Percentiles rank a stretch among this genome's conserved stretches.
These are phyloP conservation scores for Chaenogobius annularis DNA, from an alignment of 2,113 vertebrate genomes.

Conservation along the genomic window DNA sequence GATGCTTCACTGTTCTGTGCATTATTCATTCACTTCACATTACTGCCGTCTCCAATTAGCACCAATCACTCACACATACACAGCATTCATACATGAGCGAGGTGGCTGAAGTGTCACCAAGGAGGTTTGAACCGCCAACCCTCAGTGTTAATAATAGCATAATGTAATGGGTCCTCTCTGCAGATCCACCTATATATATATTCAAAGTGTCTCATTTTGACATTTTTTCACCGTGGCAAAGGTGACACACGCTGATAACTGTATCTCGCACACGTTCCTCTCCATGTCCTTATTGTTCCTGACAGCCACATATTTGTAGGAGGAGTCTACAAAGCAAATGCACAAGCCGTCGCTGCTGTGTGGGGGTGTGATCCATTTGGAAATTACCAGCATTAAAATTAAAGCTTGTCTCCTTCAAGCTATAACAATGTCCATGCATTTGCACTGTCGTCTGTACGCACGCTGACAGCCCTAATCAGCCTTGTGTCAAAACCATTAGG, in stretches of 20 bases:
- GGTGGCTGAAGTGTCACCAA: too few species aligned
- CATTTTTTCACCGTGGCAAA: constrained; percentile 34
- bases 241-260: constrained; percentile 65
- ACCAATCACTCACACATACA: background rate
- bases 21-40: too few species aligned
- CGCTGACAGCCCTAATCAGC: constrained; percentile 54
- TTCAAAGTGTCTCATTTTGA: constrained; percentile 37
- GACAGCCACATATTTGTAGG: constrained; percentile 62
- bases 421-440: constrained; percentile 21
- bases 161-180: background rate
- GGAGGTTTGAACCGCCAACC: too few species aligned
- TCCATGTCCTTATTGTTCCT: constrained; percentile 55
- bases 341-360: constrained; percentile 37
- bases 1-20: too few species aligned
- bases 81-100: background rate
- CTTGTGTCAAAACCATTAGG: constrained; percentile 58
- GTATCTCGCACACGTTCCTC: constrained; percentile 59
- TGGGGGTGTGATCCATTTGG: constrained; percentile 47
- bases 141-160: background rate
- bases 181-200: constrained; percentile 23
- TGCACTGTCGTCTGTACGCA: constrained; percentile 8
- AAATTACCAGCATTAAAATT: constrained; percentile 61
- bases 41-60: background rate
- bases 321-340: constrained; percentile 50
- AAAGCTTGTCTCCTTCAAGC: constrained; percentile 59